Base-by-base conservation (phyloP, 1,140 invertebrate genomes). In the Pogonomyrmex californicus region DNA sequence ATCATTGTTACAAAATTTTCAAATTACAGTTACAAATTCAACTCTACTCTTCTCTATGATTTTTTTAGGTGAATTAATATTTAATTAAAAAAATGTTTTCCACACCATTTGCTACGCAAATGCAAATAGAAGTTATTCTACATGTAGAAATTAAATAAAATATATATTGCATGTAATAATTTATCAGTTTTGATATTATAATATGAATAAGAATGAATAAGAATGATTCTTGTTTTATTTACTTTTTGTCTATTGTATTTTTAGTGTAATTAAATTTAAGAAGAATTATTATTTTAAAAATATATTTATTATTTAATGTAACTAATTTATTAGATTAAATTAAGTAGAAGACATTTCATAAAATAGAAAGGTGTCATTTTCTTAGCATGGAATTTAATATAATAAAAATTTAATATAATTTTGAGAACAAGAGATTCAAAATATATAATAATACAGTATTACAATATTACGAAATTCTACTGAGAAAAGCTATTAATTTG, bases 1-100 rank as follows among this genome's bases (percentile, higher is more conserved):
- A 36, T 76, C 23, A 66, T 30, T 41, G n/a, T 41, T 23, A 12
- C 12, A 71, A 41, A 33, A 71, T 14, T 58, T 82, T 41, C n/a
- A n/a, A n/a, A n/a, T n/a, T n/a, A n/a, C n/a, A n/a, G n/a, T n/a
- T n/a, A n/a, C n/a, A n/a, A n/a, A n/a, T 58, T 30, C 0, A 68
- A 38, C 12, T 5, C 30, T 63, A 33, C 4, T 17, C 14, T 41
- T 58, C 7, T 44, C 6, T 4, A 33, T 14, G 23, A 5, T n/a
- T 71, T 68, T 68, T 30, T 30, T 1, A 47, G n/a, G 9, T 2
- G 12, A 70, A 23, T 44, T 33, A 71, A 10, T 30, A 56, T 36
- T 54, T 58, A 54, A 82, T 54, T 12, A 10, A 54, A 54, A 17
- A 3, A 44, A 23, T 30, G 44, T 33, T 51, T n/a, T 70, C 4